Evolutionary conservation across 2,113 vertebrate genomes (phyloP).

Genomic region (Procavia capensis): DNA sequence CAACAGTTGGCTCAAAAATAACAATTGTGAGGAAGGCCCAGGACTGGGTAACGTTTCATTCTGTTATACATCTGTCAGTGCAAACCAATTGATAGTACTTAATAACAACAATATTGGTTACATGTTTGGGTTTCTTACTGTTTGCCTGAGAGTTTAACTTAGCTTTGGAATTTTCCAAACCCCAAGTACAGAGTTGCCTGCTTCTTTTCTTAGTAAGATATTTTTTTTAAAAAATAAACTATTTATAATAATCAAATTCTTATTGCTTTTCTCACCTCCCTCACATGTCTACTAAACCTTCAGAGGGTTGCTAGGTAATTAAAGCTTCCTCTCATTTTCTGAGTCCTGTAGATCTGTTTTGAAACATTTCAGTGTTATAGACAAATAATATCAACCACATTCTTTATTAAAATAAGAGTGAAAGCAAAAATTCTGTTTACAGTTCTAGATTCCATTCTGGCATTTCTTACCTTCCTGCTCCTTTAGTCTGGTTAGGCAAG

Average conservation of each 20-base stretch:
- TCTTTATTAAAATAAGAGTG: not conserved
- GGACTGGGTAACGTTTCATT: too few relatives aligned
- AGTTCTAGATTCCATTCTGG: not conserved
- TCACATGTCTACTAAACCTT: not conserved
- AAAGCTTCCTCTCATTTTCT: constrained; percentile 40
- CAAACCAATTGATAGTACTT: not conserved
- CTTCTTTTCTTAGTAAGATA: not conserved
- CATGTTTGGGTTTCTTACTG: not conserved
- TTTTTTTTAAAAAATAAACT: constrained; percentile 13
- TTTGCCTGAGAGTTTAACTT: not conserved
- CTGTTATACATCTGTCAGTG: too few relatives aligned
- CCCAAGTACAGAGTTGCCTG: not conserved
- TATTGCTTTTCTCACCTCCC: not conserved
- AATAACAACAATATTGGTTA: not conserved
- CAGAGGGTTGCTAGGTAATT: not conserved
- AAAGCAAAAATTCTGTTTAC: not conserved
- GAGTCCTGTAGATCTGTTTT: constrained; percentile 28
- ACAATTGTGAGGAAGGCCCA: too few relatives aligned
- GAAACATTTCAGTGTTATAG: constrained; percentile 25
- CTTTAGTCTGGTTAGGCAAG: not conserved
- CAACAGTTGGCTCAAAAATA: too few relatives aligned
- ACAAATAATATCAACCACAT: constrained; percentile 21
- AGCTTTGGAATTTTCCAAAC: not conserved
- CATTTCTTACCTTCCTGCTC: not conserved
- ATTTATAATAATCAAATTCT: not conserved